Conservation (phyloP, 2,797 vertebrate species). For the Fundulus diaphanus region DNA sequence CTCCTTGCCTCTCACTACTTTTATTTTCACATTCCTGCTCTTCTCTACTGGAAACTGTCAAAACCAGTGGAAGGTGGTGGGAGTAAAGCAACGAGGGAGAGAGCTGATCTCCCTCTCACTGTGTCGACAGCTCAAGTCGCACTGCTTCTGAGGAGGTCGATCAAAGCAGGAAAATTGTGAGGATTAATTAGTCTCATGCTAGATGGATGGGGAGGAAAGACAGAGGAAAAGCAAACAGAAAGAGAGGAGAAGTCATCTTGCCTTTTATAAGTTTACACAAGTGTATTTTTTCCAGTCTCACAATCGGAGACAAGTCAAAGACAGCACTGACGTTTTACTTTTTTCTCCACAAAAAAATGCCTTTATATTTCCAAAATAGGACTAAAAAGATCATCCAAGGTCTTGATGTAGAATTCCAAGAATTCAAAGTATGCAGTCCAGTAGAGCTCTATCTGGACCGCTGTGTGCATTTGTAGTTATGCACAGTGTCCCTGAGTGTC, state of each 20-base stretch:
- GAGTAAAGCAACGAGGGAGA: constrained; percentile 7
- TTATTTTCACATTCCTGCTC: constrained; percentile 36
- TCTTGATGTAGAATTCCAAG: constrained; percentile 29
- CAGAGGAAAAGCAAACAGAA: background rate
- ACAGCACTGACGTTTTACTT: background rate
- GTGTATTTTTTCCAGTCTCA: constrained; percentile 12
- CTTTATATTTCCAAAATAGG: constrained; percentile 2
- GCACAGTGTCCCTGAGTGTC: background rate
- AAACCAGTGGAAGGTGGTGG: constrained; percentile 41
- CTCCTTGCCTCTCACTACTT: constrained; percentile 19
- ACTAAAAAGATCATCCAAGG: constrained; percentile 7
- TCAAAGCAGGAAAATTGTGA: constrained; percentile 54
- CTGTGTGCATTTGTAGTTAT: background rate
- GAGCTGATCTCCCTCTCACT: constrained; percentile 30
- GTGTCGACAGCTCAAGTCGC: constrained; percentile 28
- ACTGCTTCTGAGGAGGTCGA: constrained; percentile 41
- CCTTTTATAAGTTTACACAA: constrained; percentile 32
- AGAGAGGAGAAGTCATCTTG: constrained; percentile 5
- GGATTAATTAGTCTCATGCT: constrained; percentile 63
- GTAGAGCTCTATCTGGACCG: constrained; percentile 4
- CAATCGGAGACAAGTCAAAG: background rate
- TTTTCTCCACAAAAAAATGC: background rate
- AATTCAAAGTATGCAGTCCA: constrained; percentile 48
- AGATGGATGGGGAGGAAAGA: constrained; percentile 18
- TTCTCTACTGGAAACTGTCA: constrained; percentile 52